These are phyloP conservation scores for Ptychoptera albimana DNA, from an alignment of 2,888 invertebrate species.

Conservation along the genomic window DNA sequence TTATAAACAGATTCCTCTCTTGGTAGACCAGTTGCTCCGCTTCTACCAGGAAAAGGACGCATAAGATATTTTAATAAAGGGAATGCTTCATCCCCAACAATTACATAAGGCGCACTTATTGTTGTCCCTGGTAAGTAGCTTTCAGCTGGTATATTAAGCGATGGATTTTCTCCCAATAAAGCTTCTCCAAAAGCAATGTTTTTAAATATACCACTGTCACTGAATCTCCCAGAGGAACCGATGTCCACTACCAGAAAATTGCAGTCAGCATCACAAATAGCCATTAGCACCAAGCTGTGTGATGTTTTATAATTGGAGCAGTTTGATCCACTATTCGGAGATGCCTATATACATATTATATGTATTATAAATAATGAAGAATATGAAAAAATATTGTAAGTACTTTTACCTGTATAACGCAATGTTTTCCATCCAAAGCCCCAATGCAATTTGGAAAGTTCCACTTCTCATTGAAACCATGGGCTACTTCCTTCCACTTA, in stretches of 20 bases:
- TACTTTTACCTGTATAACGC: not conserved
- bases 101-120: constrained; percentile 6
- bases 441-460: constrained; percentile 1
- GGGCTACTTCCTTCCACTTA: not conserved
- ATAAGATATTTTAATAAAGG: constrained; percentile 5
- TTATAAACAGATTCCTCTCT: constrained; percentile 4
- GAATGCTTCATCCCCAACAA: constrained; percentile 8
- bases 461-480: not conserved
- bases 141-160: constrained; percentile 5
- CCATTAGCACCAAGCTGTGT: constrained; percentile 8
- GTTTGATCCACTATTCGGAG: constrained; percentile 4
- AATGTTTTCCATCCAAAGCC: constrained; percentile 1
- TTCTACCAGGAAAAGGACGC: constrained; percentile 5
- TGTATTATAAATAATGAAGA: not conserved
- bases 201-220: too few relatives aligned
- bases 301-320: constrained; percentile 5
- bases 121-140: constrained; percentile 4
- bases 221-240: constrained; percentile 1
- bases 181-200: constrained; percentile 7
- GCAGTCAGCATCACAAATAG: constrained; percentile 3
- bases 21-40: constrained; percentile 1
- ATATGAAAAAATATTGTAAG: not conserved
- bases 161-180: not conserved
- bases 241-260: constrained; percentile 7
- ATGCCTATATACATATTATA: constrained; percentile 1